Conservation (phyloP, 2,797 vertebrate species). For the Aulostomus chinensis region DNA sequence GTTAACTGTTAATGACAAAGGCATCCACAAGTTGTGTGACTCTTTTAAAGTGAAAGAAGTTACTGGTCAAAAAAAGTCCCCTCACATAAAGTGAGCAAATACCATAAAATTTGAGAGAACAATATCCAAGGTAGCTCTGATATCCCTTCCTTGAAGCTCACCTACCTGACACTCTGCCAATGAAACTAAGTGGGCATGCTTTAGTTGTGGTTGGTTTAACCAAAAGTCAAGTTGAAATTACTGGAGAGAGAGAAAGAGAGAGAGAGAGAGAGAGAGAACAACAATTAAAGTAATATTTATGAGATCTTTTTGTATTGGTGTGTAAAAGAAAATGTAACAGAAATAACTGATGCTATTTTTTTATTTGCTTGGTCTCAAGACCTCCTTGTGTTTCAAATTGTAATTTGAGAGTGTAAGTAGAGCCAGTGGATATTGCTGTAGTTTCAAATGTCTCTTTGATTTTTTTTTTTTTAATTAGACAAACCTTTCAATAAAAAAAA, state of each 20-base stretch:
- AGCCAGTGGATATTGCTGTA: conserved; percentile 95
- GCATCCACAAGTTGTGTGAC: background rate
- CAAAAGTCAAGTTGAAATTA: conserved; percentile 74
- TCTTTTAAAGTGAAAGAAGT: conserved; percentile 1
- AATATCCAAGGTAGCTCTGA: too few relatives aligned
- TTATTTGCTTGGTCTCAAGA: conserved; percentile 82
- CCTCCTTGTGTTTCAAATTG: conserved; percentile 82
- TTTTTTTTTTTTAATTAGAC: conserved; percentile 88
- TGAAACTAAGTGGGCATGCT: conserved; percentile 34
- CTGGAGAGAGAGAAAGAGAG: conserved; percentile 47
- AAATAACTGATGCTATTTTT: conserved; percentile 81
- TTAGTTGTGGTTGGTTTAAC: conserved; percentile 50
- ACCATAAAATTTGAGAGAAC: too few relatives aligned
- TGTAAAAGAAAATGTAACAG: conserved; percentile 80
- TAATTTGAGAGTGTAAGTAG: conserved; percentile 92
- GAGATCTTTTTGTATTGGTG: conserved; percentile 81
- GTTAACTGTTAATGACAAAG: background rate
- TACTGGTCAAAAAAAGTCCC: too few relatives aligned
- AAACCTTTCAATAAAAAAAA: conserved; percentile 96
- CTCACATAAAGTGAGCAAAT: too few relatives aligned
- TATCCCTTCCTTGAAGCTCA: too few relatives aligned
- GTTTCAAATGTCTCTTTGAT: conserved; percentile 93
- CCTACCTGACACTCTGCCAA: conserved; percentile 41
- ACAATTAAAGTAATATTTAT: conserved; percentile 80
- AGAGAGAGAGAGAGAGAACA: conserved; percentile 21